Base-by-base conservation (phyloP, 2,888 invertebrate genomes). In the Miltochrista miniata region DNA sequence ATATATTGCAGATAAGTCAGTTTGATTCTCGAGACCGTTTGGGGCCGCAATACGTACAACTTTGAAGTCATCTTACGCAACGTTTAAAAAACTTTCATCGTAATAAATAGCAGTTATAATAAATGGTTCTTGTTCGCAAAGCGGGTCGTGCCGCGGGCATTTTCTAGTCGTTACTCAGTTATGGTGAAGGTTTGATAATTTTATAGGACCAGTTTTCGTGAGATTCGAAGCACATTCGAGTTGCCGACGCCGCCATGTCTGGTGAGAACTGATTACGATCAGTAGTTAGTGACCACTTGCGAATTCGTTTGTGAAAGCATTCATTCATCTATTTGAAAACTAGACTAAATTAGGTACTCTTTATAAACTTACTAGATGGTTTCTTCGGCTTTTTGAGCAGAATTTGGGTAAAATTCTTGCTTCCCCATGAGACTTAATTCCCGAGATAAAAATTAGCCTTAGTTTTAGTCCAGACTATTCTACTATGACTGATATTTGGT, bases 221-320 rank as follows among this genome's bases (percentile, higher is more conserved):
- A 51, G 29, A 42, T 13, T 24, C 7, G 43, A 18, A 11, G 13
- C 8, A 37, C 15, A 34, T 35, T 24, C 37, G 41, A 47, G 54
- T 4, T 40, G 40, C 36, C 38, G 64, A 54, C 65, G 65, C 65
- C 65, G 12, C 3, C n/a, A 7, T 45, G 65, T 67, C 65, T 65
- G 50, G 48, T 33, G 38, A 5, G 18, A 11, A 10, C 4, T 11
- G 37, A 39, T 56, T 64, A 24, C 15, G n/a, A 49, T 39, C 24
- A 18, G 18, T 31, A n/a, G 12, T 11, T 9, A 12, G 11, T 31
- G 5, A 2, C 13, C 7, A 38, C 33, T 33, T 1, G 33, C 33
- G 33, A 33, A 33, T 4, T 24, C 18, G 18, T 24, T 24, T 5
- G 18, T 24, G n/a, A n/a, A n/a, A n/a, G n/a, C n/a, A n/a, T n/a